Percentiles rank a stretch among this genome's conserved stretches.
These are phyloP conservation scores for Pangasius macronema DNA, from an alignment of 2,797 vertebrate genomes.

Conservation along the genomic window DNA sequence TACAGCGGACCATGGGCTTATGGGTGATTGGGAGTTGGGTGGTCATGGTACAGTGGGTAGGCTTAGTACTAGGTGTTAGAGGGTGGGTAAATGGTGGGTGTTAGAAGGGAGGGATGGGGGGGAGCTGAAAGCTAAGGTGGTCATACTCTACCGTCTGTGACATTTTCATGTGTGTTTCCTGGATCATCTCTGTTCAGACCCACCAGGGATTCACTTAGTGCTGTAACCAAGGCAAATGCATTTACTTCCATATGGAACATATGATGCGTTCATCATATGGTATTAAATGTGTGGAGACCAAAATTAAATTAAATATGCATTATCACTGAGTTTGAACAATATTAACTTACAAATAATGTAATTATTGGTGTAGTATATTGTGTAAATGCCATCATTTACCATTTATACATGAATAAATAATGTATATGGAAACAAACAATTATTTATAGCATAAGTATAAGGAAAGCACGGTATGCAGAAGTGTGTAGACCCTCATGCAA, in stretches of 20 bases:
- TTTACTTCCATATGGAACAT: constrained; percentile 69
- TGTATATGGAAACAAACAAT: not conserved
- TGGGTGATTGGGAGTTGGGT: constrained; percentile 63
- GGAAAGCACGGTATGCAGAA: constrained; percentile 32
- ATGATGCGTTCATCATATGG: constrained; percentile 57
- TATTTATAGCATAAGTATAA: constrained; percentile 9
- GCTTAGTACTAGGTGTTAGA: constrained; percentile 31
- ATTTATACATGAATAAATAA: not conserved
- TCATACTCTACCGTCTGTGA: constrained; percentile 79
- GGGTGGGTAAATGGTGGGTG: constrained; percentile 32
- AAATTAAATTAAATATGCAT: constrained; percentile 14
- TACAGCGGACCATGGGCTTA: constrained; percentile 54
- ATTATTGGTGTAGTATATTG: constrained; percentile 10
- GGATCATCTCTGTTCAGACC: constrained; percentile 78
- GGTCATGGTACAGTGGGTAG: constrained; percentile 49
- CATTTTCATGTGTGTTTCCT: constrained; percentile 61
- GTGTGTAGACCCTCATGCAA: constrained; percentile 29
- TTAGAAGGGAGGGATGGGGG: constrained; percentile 30
- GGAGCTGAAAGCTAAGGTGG: constrained; percentile 59
- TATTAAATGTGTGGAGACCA: constrained; percentile 47
- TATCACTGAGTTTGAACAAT: constrained; percentile 28
- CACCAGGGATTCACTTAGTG: constrained; percentile 76
- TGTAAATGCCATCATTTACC: constrained; percentile 2
- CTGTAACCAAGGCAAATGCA: constrained; percentile 77
- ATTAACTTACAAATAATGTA: constrained; percentile 12